phyloP scores from a whole-genome alignment of 1,140 invertebrate species.

The Hydropsyche tenuis region DNA sequence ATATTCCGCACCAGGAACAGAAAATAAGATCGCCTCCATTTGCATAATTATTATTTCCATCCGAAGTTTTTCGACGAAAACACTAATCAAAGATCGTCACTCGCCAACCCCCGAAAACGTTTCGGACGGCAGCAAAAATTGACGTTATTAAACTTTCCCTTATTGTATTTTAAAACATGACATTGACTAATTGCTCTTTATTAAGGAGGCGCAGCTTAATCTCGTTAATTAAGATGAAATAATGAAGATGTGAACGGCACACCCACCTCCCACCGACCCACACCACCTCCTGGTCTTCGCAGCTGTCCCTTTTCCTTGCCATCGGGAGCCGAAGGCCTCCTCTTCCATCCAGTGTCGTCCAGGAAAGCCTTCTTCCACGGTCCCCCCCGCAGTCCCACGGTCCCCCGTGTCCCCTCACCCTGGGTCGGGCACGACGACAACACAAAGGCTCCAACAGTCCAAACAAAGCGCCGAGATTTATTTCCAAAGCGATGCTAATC shows the following conservation, averaged over 20 bases:
- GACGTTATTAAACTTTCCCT: conserved; percentile 32
- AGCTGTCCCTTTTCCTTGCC: neutral
- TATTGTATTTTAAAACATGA: conserved; percentile 45
- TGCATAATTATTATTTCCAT: neutral
- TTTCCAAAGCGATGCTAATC: conserved; percentile 50
- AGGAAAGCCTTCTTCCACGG: neutral
- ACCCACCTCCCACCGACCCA: neutral
- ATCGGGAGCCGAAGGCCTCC: no score
- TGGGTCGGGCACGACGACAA: neutral
- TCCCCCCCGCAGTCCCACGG: neutral
- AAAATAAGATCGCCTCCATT: neutral
- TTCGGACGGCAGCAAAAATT: conserved; percentile 26
- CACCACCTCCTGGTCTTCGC: neutral
- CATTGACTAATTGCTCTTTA: conserved; percentile 50
- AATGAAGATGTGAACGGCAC: conserved; percentile 46
- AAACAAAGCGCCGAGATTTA: conserved; percentile 50
- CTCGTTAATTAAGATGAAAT: conserved; percentile 52
- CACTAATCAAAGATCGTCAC: conserved; percentile 8
- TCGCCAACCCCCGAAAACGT: neutral
- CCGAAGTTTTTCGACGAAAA: no score
- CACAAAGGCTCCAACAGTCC: conserved; percentile 44
- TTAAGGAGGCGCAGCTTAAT: conserved; percentile 49
- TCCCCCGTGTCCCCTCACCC: neutral
- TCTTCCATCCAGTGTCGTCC: neutral
- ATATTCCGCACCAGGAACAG: conserved; percentile 18